phyloP scores from a whole-genome alignment of 2,888 invertebrate species.

The Cataglyphis livida region DNA sequence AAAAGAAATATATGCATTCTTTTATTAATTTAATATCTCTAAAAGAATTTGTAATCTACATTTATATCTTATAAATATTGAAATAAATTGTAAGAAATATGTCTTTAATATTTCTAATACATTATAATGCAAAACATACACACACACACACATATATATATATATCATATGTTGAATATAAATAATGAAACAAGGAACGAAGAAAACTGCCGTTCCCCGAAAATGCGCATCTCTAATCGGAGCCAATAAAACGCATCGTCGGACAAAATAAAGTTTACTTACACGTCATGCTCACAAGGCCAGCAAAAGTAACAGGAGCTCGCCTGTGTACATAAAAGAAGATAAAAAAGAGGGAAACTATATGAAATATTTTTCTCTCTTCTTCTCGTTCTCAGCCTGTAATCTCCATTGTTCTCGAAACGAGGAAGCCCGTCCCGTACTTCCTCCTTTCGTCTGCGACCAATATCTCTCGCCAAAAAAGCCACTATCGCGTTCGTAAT shows the following conservation, averaged over 20 bases:
- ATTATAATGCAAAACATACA: not conserved
- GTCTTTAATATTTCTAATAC: not conserved
- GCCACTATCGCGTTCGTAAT: slow-evolving; percentile 31
- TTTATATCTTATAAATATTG: not conserved
- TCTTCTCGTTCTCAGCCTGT: slow-evolving; percentile 32
- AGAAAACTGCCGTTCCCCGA: slow-evolving; percentile 22
- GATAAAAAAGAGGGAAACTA: slow-evolving; percentile 56
- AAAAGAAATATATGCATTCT: not conserved
- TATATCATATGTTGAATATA: not conserved
- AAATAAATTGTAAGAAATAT: not conserved
- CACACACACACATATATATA: too few relatives aligned
- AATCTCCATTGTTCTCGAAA: slow-evolving; percentile 64
- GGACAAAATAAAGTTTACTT: slow-evolving; percentile 63
- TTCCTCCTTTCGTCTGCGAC: slow-evolving; percentile 66
- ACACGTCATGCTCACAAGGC: slow-evolving; percentile 66
- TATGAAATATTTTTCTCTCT: slow-evolving; percentile 48
- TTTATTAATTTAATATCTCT: not conserved
- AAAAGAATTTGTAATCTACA: not conserved
- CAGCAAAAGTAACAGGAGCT: slow-evolving; percentile 74
- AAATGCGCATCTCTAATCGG: slow-evolving; percentile 29
- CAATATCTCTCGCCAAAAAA: slow-evolving; percentile 50
- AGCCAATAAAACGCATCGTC: slow-evolving; percentile 65
- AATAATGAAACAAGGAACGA: slow-evolving; percentile 1
- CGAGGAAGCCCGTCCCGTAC: slow-evolving; percentile 27
- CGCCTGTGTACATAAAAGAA: slow-evolving; percentile 52